phyloP scores from a whole-genome alignment of 2,888 invertebrate species.

The Microctonus brassicae region DNA sequence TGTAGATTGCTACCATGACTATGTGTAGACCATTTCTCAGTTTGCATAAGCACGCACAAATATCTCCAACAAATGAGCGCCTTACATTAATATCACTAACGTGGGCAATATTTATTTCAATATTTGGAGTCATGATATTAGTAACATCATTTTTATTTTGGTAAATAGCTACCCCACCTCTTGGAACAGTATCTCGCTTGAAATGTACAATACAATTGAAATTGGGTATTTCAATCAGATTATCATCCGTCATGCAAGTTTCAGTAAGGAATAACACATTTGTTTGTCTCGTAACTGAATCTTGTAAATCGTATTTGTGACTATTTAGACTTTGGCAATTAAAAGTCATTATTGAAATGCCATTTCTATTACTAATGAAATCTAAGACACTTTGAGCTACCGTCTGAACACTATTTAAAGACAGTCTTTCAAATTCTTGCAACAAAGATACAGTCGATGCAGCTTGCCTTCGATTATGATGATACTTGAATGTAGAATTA shows the following conservation, averaged over 20 bases:
- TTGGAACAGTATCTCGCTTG: conserved; percentile 11
- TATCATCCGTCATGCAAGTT: conserved; percentile 11
- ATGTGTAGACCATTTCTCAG: conserved; percentile 13
- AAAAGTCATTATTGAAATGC: conserved; percentile 7
- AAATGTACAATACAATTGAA: conserved; percentile 20
- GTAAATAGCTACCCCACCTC: conserved; percentile 15
- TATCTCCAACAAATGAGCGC: conserved; percentile 15
- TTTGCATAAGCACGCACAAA: conserved; percentile 9
- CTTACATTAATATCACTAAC: conserved; percentile 10
- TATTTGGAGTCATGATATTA: conserved; percentile 3
- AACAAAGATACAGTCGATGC: conserved; percentile 42
- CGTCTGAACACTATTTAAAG: conserved; percentile 9
- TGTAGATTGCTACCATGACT: conserved; percentile 13
- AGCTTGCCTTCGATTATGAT: background rate
- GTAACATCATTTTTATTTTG: conserved; percentile 10
- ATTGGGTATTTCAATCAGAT: conserved; percentile 15
- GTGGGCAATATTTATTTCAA: background rate
- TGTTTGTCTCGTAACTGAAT: conserved; percentile 11
- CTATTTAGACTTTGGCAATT: conserved; percentile 15
- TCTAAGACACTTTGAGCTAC: background rate
- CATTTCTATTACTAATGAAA: conserved; percentile 9
- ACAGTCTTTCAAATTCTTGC: conserved; percentile 4
- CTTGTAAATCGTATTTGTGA: conserved; percentile 15
- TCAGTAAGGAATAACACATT: conserved; percentile 8
- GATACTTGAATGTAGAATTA: background rate